Evolutionary conservation across 37 sponge, comb jelly and placozoan genomes (phyloP).

Genomic region (Dysidea cf. avara): DNA sequence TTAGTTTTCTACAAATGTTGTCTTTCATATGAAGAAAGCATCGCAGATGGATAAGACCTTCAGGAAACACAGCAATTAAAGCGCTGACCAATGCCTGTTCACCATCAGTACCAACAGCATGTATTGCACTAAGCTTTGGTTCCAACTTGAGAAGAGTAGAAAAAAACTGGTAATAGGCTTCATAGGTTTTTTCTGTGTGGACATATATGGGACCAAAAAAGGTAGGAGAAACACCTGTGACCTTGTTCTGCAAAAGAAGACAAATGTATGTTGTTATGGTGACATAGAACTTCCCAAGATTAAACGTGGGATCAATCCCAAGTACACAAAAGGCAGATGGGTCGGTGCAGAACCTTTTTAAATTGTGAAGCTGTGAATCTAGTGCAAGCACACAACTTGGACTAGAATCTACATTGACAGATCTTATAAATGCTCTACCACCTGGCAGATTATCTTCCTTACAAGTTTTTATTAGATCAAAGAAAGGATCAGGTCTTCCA

Average conservation of each 20-base stretch:
- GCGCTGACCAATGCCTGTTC: no score
- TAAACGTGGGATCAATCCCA: conserved; percentile 13
- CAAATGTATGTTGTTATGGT: neutral
- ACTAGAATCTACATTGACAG: neutral
- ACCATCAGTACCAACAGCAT: no score
- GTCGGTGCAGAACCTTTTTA: conserved; percentile 1
- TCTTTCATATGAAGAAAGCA: no score
- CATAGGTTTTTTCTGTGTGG: conserved; percentile 6
- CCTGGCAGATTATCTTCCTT: neutral
- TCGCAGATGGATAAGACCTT: no score
- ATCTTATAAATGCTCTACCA: neutral
- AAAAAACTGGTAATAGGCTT: neutral
- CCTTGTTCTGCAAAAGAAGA: neutral
- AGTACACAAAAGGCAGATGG: neutral
- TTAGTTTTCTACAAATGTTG: no score
- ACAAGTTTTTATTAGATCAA: neutral
- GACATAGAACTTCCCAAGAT: conserved; percentile 11
- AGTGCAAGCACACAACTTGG: conserved; percentile 1
- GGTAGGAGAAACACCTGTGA: neutral
- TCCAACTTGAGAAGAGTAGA: conserved; percentile 1
- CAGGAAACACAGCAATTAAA: no score
- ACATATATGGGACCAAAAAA: conserved; percentile 9
- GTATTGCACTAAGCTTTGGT: no score
- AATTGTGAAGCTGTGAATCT: neutral
- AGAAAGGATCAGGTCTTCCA: no score